phyloP scores from a whole-genome alignment of 2,888 invertebrate genomes.

The Microchrysa polita region DNA sequence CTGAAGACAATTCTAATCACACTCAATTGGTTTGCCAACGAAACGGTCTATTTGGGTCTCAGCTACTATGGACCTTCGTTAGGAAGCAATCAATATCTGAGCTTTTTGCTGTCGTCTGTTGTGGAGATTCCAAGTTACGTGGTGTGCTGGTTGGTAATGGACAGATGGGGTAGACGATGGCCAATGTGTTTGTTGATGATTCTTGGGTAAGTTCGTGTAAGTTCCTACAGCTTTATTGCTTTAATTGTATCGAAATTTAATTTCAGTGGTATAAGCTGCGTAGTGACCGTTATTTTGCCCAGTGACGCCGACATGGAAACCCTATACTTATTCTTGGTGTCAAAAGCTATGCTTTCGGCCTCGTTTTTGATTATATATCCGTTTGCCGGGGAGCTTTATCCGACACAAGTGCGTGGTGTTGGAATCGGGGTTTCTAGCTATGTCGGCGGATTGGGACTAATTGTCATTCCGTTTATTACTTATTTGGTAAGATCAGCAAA shows the following conservation, averaged over 20 bases:
- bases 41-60: conserved; percentile 90
- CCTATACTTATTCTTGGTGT: conserved; percentile 78
- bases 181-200: conserved; percentile 88
- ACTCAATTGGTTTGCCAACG: conserved; percentile 91
- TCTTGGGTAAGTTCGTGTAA: conserved; percentile 81
- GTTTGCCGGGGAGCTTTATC: conserved; percentile 91
- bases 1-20: conserved; percentile 87
- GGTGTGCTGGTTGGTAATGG: conserved; percentile 89
- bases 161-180: conserved; percentile 87
- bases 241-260: neutral
- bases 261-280: conserved; percentile 82
- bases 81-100: conserved; percentile 87
- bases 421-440: conserved; percentile 93
- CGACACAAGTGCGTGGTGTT: conserved; percentile 86
- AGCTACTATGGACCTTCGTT: conserved; percentile 91
- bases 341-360: conserved; percentile 90
- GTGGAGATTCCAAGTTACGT: conserved; percentile 92
- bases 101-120: conserved; percentile 85
- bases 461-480: conserved; percentile 90
- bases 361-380: conserved; percentile 93
- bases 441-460: conserved; percentile 86
- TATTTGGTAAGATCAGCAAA: conserved; percentile 76
- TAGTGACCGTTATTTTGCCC: conserved; percentile 84
- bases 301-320: conserved; percentile 79
- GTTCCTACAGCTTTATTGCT: no score